These are phyloP conservation scores for Scaptomyza tumidula DNA, from an alignment of 2,888 invertebrate genomes.

Conservation along the genomic window DNA sequence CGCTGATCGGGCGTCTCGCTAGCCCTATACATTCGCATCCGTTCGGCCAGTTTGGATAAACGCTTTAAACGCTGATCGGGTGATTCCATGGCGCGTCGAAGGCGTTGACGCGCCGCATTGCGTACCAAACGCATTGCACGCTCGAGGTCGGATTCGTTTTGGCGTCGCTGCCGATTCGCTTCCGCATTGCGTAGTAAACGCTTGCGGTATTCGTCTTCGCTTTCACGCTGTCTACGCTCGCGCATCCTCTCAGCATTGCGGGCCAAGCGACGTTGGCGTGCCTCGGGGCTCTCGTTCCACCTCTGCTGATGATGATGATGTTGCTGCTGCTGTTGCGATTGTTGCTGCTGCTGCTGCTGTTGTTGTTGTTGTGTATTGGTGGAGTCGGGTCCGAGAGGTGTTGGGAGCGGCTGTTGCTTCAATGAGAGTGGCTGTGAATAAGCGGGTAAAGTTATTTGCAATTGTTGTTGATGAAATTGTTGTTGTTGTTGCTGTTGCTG, in stretches of 20 bases:
- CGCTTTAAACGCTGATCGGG: slow-evolving; percentile 83
- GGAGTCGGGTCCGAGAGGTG: slow-evolving; percentile 64
- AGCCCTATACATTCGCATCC: slow-evolving; percentile 84
- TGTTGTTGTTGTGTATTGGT: slow-evolving; percentile 46
- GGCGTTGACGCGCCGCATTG: slow-evolving; percentile 84
- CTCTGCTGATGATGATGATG: slow-evolving; percentile 79
- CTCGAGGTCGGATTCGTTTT: slow-evolving; percentile 84
- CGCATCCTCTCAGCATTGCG: slow-evolving; percentile 85
- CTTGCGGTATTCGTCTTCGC: slow-evolving; percentile 84
- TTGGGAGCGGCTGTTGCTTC: slow-evolving; percentile 70
- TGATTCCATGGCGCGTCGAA: slow-evolving; percentile 84
- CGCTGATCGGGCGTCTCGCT: slow-evolving; percentile 84
- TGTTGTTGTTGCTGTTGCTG: slow-evolving; percentile 75
- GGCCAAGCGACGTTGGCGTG: slow-evolving; percentile 83
- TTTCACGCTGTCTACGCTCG: slow-evolving; percentile 83
- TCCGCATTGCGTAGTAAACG: slow-evolving; percentile 84
- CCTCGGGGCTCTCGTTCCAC: slow-evolving; percentile 85
- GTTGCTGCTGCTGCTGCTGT: slow-evolving; percentile 51
- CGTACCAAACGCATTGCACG: slow-evolving; percentile 84
- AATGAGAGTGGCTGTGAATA: slow-evolving; percentile 79
- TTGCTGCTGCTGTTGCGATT: slow-evolving; percentile 48
- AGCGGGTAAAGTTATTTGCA: slow-evolving; percentile 73
- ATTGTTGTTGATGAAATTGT: slow-evolving; percentile 77
- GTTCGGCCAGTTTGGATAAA: slow-evolving; percentile 83
- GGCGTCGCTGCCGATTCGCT: slow-evolving; percentile 83